Conservation (phyloP, 2,888 invertebrate genomes). For the Mycalesis mineus region DNA sequence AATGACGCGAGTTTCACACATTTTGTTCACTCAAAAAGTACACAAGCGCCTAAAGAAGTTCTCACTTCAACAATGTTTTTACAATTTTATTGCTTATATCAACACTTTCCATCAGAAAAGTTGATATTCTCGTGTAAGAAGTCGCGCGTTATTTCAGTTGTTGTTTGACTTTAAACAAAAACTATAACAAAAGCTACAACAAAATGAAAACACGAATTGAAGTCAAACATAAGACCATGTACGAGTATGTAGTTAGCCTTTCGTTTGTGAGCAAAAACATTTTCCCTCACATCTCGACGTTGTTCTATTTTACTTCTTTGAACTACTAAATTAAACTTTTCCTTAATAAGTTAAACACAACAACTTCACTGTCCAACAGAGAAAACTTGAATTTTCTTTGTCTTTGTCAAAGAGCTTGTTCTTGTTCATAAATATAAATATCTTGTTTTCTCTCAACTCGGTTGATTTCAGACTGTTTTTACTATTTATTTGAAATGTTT, state of each 20-base stretch:
- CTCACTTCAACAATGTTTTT: no score
- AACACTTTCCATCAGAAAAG: no score
- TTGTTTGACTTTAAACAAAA: no score
- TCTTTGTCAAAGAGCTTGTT: background rate
- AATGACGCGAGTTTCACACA: no score
- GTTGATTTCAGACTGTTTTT: no score
- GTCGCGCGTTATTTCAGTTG: no score
- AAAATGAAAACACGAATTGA: background rate
- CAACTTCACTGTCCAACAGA: background rate
- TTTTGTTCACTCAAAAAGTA: no score
- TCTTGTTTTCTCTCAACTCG: background rate
- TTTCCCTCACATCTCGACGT: background rate
- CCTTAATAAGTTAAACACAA: background rate
- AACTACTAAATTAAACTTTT: background rate
- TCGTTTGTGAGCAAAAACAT: background rate
- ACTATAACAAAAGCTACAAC: no score
- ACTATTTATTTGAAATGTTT: no score
- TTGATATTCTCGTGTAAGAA: no score
- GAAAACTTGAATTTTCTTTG: background rate
- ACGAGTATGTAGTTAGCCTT: background rate
- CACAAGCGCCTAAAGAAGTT: no score
- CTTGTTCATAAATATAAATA: background rate
- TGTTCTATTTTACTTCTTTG: background rate
- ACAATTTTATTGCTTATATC: no score
- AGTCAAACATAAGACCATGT: conserved; percentile 5